Evolutionary conservation across 1,140 invertebrate genomes (phyloP), one percentile per base, ranked within the genome.

Genomic region (Apocrypta bakeri): DNA sequence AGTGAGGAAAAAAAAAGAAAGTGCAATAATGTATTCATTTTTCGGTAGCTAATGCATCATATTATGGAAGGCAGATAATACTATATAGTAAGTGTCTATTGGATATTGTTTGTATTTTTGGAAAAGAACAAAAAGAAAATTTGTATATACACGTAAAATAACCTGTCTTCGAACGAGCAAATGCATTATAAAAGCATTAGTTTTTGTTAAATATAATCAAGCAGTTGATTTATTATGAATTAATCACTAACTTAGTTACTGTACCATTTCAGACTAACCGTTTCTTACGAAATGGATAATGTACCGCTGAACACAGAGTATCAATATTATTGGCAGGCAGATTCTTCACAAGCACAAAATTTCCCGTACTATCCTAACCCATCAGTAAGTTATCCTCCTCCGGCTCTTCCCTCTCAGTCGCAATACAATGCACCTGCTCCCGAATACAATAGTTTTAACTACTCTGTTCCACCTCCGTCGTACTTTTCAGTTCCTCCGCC

Each of bases 261-360:
- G 1, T 56, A 21, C 7, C 0, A 56, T 79, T 74, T 66, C 27
- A 40, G 61, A 83, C 6, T 2, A 68, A 48, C 69, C 69, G 29
- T 79, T 79, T 73, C 76, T 63, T 42, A 27, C 24, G 76, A 86
- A 79, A 90, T 90, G 89, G 84, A 87, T 29, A 88, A 88, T 69
- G 78, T 83, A 79, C 83, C 85, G 66, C 61, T 83, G 31, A 89
- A 89, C 33, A 72, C 76, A 31, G 85, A 77, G 14, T 85, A 87
- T 74, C 17, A 68, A 1, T 87, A 88, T 79, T 88, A 87, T 42
- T 90, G 90, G 90, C 76, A 76, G 29, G 64, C 81, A n/a, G 83
- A 81, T 56, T 61, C 80, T n/a, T 79, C 85, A 56, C 82, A 85
- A 40, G 25, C 72, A 75, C 83, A 87, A 82, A 86, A 86, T 78